These are phyloP conservation scores for Catocala nupta DNA, from an alignment of 2,888 invertebrate species.

Conservation along the genomic window DNA sequence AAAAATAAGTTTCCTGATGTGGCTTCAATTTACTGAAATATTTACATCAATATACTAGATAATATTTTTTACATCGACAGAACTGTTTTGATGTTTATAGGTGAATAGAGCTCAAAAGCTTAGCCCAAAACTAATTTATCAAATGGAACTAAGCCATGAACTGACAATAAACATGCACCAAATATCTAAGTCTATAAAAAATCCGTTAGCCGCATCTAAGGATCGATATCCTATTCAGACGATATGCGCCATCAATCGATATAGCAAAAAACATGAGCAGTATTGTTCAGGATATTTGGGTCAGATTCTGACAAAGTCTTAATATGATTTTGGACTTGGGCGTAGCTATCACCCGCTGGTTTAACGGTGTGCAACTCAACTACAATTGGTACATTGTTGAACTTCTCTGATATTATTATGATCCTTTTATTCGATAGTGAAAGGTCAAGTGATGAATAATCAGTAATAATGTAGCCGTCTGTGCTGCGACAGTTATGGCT, in stretches of 20 bases:
- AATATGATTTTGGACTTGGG: conserved; percentile 23
- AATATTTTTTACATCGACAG: too few relatives aligned
- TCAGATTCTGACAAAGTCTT: conserved; percentile 43
- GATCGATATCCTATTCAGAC: conserved; percentile 40
- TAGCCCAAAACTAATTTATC: background rate
- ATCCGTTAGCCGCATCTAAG: conserved; percentile 43
- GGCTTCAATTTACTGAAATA: too few relatives aligned
- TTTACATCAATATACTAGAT: too few relatives aligned
- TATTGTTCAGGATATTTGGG: conserved; percentile 52
- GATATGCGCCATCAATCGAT: conserved; percentile 28
- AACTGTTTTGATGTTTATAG: too few relatives aligned
- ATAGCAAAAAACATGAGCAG: conserved; percentile 45
- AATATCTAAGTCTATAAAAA: conserved; percentile 23
- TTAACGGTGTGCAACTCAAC: conserved; percentile 48
- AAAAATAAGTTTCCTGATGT: too few relatives aligned
- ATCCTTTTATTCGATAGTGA: conserved; percentile 49
- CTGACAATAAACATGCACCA: conserved; percentile 1
- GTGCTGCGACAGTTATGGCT: conserved; percentile 11
- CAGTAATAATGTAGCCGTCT: conserved; percentile 17
- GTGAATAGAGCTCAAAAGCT: background rate
- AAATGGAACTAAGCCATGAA: background rate
- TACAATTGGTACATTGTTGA: conserved; percentile 47
- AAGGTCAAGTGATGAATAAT: conserved; percentile 45
- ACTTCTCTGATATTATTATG: conserved; percentile 38
- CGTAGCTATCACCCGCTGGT: conserved; percentile 39